phyloP scores from a whole-genome alignment of 1,140 invertebrate species.

The Pseudomyrmex gracilis region DNA sequence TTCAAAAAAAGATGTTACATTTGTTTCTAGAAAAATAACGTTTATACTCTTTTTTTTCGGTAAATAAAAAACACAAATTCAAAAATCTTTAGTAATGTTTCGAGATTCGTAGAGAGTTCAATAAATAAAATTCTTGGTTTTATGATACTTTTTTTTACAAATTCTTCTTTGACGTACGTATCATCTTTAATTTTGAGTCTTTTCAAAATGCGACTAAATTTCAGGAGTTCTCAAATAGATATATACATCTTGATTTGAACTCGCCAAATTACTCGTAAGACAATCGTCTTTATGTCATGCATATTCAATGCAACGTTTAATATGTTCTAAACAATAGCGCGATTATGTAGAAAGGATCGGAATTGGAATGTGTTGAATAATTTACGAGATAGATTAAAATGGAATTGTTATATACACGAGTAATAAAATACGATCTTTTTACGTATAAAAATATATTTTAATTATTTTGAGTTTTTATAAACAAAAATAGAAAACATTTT shows the following conservation, averaged over 20 bases:
- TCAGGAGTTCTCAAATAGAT: too few species aligned
- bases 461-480: not conserved
- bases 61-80: not conserved
- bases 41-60: not conserved
- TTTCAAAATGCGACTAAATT: not conserved
- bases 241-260: not conserved
- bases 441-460: not conserved
- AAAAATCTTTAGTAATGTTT: not conserved
- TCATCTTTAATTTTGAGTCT: too few species aligned
- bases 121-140: too few species aligned
- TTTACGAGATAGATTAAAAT: not conserved
- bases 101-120: too few species aligned
- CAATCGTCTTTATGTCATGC: slow-evolving; percentile 13
- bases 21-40: not conserved
- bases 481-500: not conserved
- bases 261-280: slow-evolving; percentile 10
- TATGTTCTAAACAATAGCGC: slow-evolving; percentile 18
- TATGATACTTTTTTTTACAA: too few species aligned
- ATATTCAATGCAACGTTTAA: slow-evolving; percentile 38
- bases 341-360: slow-evolving; percentile 8
- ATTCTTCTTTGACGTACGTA: too few species aligned
- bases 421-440: not conserved
- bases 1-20: not conserved
- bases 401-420: not conserved
- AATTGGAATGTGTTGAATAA: not conserved